A percentile compares a stretch with the other conserved stretches of the same genome.
phyloP scores from a whole-genome alignment of 2,113 vertebrate genomes.

The Loxodonta africana region DNA sequence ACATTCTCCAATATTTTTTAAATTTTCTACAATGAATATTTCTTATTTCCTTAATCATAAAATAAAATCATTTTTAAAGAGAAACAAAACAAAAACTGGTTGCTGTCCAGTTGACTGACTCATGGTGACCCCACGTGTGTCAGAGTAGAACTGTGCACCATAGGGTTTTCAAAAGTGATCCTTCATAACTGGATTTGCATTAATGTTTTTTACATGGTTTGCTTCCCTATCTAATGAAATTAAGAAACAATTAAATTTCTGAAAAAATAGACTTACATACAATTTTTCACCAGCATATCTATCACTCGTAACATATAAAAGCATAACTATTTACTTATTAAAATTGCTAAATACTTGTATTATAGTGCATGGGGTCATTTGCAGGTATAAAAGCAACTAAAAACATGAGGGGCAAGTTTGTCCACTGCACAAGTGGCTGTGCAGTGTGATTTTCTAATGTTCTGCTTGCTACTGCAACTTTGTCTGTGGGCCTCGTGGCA shows the following conservation, averaged over 20 bases:
- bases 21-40: neutral
- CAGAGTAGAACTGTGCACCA: neutral
- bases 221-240: neutral
- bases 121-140: neutral
- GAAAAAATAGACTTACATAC: neutral
- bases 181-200: neutral
- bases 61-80: neutral
- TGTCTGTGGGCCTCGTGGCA: neutral
- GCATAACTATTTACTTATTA: neutral
- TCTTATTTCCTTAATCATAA: constrained; percentile 17
- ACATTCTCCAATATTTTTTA: neutral
- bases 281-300: neutral
- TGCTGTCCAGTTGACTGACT: neutral
- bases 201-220: neutral
- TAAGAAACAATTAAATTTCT: neutral
- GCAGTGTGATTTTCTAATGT: neutral
- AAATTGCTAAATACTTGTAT: neutral
- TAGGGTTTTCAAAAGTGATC: neutral
- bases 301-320: neutral
- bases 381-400: neutral
- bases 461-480: neutral
- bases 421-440: neutral
- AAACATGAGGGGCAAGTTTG: neutral
- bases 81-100: neutral
- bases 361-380: neutral